A percentile compares a stretch with the other conserved stretches of the same genome.
Conservation (phyloP, 2,888 invertebrate species). For the Sminthurides aquaticus region DNA sequence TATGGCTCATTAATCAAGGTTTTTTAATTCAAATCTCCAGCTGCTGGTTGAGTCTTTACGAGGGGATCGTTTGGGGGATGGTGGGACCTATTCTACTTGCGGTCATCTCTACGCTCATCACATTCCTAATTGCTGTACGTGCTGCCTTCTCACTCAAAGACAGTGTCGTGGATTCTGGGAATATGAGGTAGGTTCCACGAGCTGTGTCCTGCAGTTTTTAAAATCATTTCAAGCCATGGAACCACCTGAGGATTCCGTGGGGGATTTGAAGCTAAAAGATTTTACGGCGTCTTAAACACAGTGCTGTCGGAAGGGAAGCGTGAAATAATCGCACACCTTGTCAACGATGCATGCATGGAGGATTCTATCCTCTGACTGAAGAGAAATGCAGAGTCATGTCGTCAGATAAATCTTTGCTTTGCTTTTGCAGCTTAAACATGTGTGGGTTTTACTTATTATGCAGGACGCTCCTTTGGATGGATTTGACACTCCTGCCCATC, state of each 20-base stretch:
- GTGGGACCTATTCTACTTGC: slow-evolving; percentile 71
- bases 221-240: no score
- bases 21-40: slow-evolving; percentile 51
- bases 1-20: slow-evolving; percentile 6
- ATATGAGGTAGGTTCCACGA: slow-evolving; percentile 60
- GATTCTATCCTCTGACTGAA: no score
- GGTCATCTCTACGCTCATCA: slow-evolving; percentile 67
- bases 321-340: no score
- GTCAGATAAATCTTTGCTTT: no score
- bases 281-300: no score
- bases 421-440: no score
- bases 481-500: slow-evolving; percentile 76
- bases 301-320: no score
- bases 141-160: slow-evolving; percentile 87
- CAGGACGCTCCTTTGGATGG: slow-evolving; percentile 76
- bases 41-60: slow-evolving; percentile 91
- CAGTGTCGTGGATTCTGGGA: slow-evolving; percentile 79
- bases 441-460: neutral
- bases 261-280: no score
- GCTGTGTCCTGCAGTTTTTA: no score
- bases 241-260: no score
- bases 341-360: no score
- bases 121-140: slow-evolving; percentile 74
- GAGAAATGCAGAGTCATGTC: no score
- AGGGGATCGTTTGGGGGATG: slow-evolving; percentile 90